phyloP scores from a whole-genome alignment of 2,113 vertebrate genomes.

The Atherinomorus stipes region DNA sequence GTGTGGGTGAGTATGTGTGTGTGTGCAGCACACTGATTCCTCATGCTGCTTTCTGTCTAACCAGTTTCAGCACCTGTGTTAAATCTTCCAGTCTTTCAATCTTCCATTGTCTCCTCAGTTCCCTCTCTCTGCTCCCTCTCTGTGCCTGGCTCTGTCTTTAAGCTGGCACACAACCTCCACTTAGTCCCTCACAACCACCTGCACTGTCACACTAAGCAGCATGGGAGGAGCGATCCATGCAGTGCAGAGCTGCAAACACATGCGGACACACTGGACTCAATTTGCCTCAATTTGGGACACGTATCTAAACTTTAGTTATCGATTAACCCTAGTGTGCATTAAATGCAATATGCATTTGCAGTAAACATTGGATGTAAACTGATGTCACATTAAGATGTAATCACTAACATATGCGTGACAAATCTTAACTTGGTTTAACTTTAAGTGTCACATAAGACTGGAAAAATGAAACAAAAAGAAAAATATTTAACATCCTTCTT shows the following conservation, averaged over 20 bases:
- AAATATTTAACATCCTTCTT: conserved; percentile 12
- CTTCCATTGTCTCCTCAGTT: conserved; percentile 58
- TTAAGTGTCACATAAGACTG: not conserved
- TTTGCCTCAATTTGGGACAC: conserved; percentile 1
- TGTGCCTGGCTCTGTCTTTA: conserved; percentile 46
- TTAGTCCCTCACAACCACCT: conserved; percentile 56
- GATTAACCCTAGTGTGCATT: conserved; percentile 22
- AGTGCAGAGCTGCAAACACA: conserved; percentile 19
- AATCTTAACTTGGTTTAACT: conserved; percentile 6
- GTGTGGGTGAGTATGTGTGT: conserved; percentile 41
- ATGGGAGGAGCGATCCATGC: conserved; percentile 31
- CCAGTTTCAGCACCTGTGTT: conserved; percentile 70
- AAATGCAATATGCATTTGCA: conserved; percentile 5
- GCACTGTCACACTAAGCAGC: conserved; percentile 57
- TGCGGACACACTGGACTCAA: conserved; percentile 4
- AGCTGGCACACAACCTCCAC: conserved; percentile 54
- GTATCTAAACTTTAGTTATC: not conserved
- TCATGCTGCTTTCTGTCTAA: conserved; percentile 63
- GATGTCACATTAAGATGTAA: not conserved
- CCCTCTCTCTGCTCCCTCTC: conserved; percentile 8
- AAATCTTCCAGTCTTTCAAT: conserved; percentile 72
- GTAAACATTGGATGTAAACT: not conserved
- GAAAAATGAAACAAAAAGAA: not conserved
- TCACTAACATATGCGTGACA: not conserved
- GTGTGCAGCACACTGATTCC: conserved; percentile 44